Evolutionary conservation across 2,888 invertebrate genomes (phyloP).

Genomic region (Cheilosia urbana): DNA sequence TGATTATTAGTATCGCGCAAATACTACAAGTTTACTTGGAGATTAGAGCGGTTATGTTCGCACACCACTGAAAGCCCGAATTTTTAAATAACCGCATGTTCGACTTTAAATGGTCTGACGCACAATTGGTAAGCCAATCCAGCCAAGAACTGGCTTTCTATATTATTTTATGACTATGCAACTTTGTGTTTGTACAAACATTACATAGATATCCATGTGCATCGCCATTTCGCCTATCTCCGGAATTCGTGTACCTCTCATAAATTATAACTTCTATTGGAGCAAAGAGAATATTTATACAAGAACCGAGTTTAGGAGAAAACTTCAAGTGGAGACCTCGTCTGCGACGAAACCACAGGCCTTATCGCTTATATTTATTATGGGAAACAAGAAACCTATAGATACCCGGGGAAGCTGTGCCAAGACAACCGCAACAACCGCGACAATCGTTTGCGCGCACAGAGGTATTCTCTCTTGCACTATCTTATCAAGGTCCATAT

Average conservation of each 20-base stretch:
- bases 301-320: conserved; percentile 13
- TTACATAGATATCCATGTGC: too few species aligned
- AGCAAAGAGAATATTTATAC: conserved; percentile 11
- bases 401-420: conserved; percentile 41
- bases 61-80: neutral
- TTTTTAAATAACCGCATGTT: too few species aligned
- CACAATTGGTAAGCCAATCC: too few species aligned
- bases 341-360: conserved; percentile 39
- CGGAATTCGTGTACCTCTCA: neutral
- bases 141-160: too few species aligned
- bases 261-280: conserved; percentile 6
- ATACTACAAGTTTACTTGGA: too few species aligned
- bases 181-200: too few species aligned
- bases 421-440: conserved; percentile 53
- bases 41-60: too few species aligned
- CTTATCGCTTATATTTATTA: conserved; percentile 21
- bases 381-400: conserved; percentile 40
- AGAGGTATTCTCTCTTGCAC: conserved; percentile 17
- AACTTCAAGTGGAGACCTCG: neutral
- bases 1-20: too few species aligned
- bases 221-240: too few species aligned
- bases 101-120: too few species aligned
- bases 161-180: too few species aligned
- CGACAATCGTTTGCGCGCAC: conserved; percentile 36
- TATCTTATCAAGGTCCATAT: conserved; percentile 65